Base-by-base conservation (phyloP, 2,797 vertebrate species). In the Paguma larvata region DNA sequence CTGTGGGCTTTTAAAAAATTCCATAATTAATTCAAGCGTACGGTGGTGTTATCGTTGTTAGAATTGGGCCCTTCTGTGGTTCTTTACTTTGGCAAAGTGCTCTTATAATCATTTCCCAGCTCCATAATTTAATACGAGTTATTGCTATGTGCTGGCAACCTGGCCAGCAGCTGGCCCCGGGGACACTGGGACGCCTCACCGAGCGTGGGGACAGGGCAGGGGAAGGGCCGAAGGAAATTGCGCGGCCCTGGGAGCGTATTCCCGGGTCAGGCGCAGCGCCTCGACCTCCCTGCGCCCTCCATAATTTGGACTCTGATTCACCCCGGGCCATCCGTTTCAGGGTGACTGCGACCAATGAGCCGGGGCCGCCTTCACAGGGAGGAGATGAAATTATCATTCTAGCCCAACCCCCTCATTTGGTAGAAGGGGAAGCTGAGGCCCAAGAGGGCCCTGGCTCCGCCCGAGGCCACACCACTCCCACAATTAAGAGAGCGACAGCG, bases 121-220 rank as follows among this genome's bases (percentile, higher is more conserved):
- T 97, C 93, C 97, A 98, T 98, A 94, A 97, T 97, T 96, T 51
- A 95, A 93, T 34, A 51, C 0, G 1, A 62, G 56, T 70, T 77
- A 94, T 46, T 72, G 93, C 82, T 68, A 27, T 1, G 5, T 10
- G 59, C 89, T 16, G 83, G 85, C 53, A 67, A 27, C n/a, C n/a
- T 25, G 34, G 75, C 4, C 5, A 32, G 59, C 13, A 4, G 51
- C 79, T 6, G 41, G 38, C 16, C 32, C 70, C 6, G 79, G 86
- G 1, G 5, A 30, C 73, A 3, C 0, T 14, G 87, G 89, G 27
- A 41, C 14, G 38, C 72, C 30, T 6, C 0, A n/a, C n/a, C n/a
- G n/a, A n/a, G n/a, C n/a, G n/a, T n/a, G n/a, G 3, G 68, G 53
- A 32, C 0, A 2, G 8, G 38, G 77, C 53, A 0, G 14, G 27